Evolutionary conservation across 2,797 vertebrate genomes (phyloP).

Genomic region (Coccyzus lansbergi): DNA sequence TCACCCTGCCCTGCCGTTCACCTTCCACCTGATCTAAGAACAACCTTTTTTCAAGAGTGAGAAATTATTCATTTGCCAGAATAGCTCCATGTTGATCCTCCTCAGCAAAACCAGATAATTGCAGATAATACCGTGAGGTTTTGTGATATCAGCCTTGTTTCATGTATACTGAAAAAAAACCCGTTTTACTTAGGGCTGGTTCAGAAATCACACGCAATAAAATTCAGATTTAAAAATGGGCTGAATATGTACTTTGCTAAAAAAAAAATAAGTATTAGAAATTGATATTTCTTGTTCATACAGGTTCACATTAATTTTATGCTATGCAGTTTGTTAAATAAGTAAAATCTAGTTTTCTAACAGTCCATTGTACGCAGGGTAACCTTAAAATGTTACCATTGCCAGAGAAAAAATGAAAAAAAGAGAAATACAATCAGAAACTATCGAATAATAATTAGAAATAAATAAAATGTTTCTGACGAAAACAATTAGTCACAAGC

Average conservation of each 20-base stretch:
- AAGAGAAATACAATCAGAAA: conserved; percentile 26
- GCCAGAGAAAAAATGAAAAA: conserved; percentile 1
- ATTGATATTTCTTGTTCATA: background rate
- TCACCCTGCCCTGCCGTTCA: conserved; percentile 69
- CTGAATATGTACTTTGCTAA: background rate
- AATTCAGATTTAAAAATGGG: conserved; percentile 18
- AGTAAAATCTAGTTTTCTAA: conserved; percentile 16
- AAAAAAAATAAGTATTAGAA: conserved; percentile 11
- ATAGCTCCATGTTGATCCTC: conserved; percentile 64
- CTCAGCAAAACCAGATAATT: conserved; percentile 67
- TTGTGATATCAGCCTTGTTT: conserved; percentile 28
- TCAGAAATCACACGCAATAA: conserved; percentile 28
- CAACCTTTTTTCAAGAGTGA: conserved; percentile 69
- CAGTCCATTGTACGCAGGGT: background rate
- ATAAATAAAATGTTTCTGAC: conserved; percentile 72
- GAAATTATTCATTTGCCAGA: conserved; percentile 74
- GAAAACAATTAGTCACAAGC: conserved; percentile 71
- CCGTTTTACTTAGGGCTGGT: background rate
- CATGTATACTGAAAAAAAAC: conserved; percentile 10
- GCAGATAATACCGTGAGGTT: conserved; percentile 49
- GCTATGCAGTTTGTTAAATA: background rate
- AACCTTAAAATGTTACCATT: conserved; percentile 27
- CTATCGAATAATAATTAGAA: conserved; percentile 43
- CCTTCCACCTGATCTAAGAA: conserved; percentile 74
- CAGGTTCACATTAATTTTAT: conserved; percentile 11